Conservation (phyloP, 2,888 invertebrate species). For the Drosophila rellima region DNA sequence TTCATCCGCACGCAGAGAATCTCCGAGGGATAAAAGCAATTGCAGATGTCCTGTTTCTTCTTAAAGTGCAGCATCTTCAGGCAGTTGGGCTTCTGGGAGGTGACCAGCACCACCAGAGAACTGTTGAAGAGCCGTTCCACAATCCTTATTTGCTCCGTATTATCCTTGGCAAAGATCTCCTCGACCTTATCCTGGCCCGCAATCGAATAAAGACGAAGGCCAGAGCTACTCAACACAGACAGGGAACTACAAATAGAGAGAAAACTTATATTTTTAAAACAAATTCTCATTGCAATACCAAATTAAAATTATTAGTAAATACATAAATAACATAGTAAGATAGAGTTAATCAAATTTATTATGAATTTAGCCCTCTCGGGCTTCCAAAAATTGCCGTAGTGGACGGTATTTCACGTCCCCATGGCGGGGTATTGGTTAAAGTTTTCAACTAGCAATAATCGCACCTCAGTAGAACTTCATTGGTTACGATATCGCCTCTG, state of each 20-base stretch:
- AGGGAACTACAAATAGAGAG: slow-evolving; percentile 78
- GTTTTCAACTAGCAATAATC: slow-evolving; percentile 79
- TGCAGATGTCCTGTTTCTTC: slow-evolving; percentile 85
- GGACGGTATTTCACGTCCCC: slow-evolving; percentile 95
- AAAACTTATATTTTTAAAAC: neutral
- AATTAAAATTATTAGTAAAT: too few relatives aligned
- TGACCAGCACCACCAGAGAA: slow-evolving; percentile 85
- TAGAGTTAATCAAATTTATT: slow-evolving; percentile 38
- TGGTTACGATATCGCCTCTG: slow-evolving; percentile 97
- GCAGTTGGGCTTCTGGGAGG: slow-evolving; percentile 84
- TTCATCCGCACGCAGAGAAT: slow-evolving; percentile 85
- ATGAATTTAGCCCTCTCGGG: slow-evolving; percentile 86
- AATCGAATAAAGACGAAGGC: slow-evolving; percentile 84
- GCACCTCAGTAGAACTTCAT: slow-evolving; percentile 94
- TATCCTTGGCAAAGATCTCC: slow-evolving; percentile 85
- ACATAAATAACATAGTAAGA: too few relatives aligned
- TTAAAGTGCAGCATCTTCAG: slow-evolving; percentile 85
- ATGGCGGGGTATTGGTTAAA: slow-evolving; percentile 89
- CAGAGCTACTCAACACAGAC: slow-evolving; percentile 80
- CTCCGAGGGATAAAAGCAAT: slow-evolving; percentile 85
- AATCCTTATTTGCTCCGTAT: slow-evolving; percentile 84
- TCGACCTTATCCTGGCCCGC: slow-evolving; percentile 84
- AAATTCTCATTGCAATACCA: too few relatives aligned
- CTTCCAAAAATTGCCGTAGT: slow-evolving; percentile 94
- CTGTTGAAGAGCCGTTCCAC: slow-evolving; percentile 85